Conservation (phyloP, 2,888 invertebrate genomes). For the Lochmaea crataegi region DNA sequence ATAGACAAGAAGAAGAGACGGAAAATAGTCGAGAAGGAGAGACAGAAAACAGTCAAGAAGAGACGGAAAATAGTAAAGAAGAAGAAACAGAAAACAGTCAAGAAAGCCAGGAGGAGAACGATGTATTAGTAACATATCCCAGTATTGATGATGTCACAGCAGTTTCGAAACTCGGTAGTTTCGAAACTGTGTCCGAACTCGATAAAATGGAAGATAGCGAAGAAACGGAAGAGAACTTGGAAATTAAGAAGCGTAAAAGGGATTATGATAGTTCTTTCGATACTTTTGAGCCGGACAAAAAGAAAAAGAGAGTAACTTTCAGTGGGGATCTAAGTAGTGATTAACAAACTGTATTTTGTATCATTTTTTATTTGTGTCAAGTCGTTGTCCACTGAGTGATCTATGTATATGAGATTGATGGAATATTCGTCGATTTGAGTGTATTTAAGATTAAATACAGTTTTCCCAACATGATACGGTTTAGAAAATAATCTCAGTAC, state of each 20-base stretch:
- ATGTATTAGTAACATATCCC: background rate
- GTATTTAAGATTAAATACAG: too few relatives aligned
- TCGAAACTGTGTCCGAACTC: too few relatives aligned
- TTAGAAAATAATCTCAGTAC: too few relatives aligned
- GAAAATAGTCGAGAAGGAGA: conserved; percentile 1
- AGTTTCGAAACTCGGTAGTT: too few relatives aligned
- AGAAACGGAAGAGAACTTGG: conserved; percentile 9
- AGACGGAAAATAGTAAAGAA: background rate
- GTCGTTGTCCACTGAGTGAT: background rate
- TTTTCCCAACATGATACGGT: too few relatives aligned
- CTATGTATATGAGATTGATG: too few relatives aligned
- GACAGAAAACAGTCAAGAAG: conserved; percentile 1
- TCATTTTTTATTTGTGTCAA: background rate
- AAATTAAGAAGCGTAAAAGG: conserved; percentile 16
- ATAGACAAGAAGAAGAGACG: conserved; percentile 7
- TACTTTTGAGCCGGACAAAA: conserved; percentile 2
- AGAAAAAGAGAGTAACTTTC: conserved; percentile 40
- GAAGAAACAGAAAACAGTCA: background rate
- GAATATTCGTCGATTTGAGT: too few relatives aligned
- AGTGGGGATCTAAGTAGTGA: conserved; percentile 22
- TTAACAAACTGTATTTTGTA: background rate
- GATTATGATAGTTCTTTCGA: background rate
- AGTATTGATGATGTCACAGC: background rate
- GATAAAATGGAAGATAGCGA: background rate
- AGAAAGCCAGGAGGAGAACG: background rate